phyloP scores from a whole-genome alignment of 1,140 invertebrate genomes.

The Lethrus apterus region DNA sequence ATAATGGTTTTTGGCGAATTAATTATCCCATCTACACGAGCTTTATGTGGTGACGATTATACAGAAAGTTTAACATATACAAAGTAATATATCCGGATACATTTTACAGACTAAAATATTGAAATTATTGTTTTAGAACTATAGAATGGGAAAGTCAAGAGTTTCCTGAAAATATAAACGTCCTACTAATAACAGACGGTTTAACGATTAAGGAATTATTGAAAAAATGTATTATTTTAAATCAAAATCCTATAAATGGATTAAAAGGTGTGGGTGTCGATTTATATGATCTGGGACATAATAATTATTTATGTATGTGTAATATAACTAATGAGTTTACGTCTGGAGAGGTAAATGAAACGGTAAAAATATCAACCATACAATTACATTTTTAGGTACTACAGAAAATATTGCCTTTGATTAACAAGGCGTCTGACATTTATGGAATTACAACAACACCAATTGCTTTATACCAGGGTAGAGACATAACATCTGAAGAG shows the following conservation, averaged over 20 bases:
- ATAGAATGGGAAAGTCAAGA: constrained; percentile 25
- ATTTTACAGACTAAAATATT: neutral
- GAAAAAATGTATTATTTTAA: constrained; percentile 19
- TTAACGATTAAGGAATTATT: constrained; percentile 22
- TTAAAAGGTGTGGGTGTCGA: constrained; percentile 22
- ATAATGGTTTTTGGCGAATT: constrained; percentile 38
- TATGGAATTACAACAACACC: constrained; percentile 26
- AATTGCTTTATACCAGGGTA: constrained; percentile 20
- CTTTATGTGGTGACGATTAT: constrained; percentile 30
- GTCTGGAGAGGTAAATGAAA: constrained; percentile 11
- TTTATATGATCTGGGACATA: constrained; percentile 21
- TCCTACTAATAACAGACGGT: constrained; percentile 29
- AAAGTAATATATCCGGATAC: constrained; percentile 19
- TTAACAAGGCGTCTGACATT: constrained; percentile 23
- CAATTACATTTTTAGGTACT: constrained; percentile 26
- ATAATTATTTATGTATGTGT: constrained; percentile 21
- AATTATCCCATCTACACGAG: constrained; percentile 33
- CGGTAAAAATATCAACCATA: constrained; percentile 1
- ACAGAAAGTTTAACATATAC: constrained; percentile 27
- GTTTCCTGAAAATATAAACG: constrained; percentile 20
- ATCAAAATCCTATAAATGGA: constrained; percentile 18
- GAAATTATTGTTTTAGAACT: constrained; percentile 10
- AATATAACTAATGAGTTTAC: constrained; percentile 22
- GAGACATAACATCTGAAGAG: constrained; percentile 13
- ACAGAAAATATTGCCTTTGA: constrained; percentile 22